These are phyloP conservation scores for Amphiura filiformis DNA, from an alignment of 35 echinoderm and acorn worm genomes.

Conservation along the genomic window DNA sequence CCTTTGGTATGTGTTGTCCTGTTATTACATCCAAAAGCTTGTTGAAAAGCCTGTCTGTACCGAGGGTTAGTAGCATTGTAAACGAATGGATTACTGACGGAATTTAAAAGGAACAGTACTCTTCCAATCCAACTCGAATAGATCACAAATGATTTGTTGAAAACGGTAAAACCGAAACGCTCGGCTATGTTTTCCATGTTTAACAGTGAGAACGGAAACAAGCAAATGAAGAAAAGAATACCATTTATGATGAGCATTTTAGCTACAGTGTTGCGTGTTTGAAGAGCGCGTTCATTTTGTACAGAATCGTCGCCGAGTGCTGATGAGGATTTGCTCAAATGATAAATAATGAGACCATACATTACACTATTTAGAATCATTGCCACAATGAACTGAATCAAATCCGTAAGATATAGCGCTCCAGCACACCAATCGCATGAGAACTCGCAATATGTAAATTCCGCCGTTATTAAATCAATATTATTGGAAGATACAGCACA, in stretches of 20 bases:
- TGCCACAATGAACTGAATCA: background rate
- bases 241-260: constrained; percentile 62
- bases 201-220: constrained; percentile 27
- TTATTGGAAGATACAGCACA: background rate
- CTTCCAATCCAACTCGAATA: background rate
- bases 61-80: constrained; percentile 56
- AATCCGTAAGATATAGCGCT: background rate
- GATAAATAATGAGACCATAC: background rate
- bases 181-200: constrained; percentile 1
- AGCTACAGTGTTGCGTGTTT: constrained; percentile 27
- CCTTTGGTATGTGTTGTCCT: too few relatives aligned
- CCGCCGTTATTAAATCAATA: background rate
- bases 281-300: background rate
- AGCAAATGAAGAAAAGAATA: constrained; percentile 33
- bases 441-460: background rate
- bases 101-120: constrained; percentile 55
- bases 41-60: constrained; percentile 35
- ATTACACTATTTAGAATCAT: background rate
- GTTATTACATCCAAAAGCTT: constrained; percentile 40
- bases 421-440: background rate
- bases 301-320: background rate
- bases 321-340: background rate
- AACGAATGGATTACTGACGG: constrained; percentile 50
- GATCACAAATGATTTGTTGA: background rate
- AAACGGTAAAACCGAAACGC: background rate